phyloP scores from a whole-genome alignment of 2,113 vertebrate genomes.

The Barnardius zonarius region DNA sequence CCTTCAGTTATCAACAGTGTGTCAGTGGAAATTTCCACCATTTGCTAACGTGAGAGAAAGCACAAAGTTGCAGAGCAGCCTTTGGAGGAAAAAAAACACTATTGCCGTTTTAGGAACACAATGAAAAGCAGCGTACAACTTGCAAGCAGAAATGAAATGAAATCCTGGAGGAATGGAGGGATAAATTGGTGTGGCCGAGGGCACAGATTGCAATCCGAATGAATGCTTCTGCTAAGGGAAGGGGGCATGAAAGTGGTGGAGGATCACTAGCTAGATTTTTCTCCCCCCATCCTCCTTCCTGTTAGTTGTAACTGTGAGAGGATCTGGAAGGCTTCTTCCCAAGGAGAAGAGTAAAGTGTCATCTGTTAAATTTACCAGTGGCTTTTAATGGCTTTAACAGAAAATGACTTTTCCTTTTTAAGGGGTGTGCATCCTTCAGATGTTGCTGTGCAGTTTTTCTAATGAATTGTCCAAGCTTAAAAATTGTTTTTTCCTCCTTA shows the following conservation, averaged over 20 bases:
- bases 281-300: not conserved
- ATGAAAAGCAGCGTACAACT: not conserved
- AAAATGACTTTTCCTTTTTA: not conserved
- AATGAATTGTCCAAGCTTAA: rapidly evolving
- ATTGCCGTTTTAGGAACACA: not conserved
- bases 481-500: not conserved
- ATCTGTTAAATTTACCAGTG: not conserved
- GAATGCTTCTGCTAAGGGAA: not conserved
- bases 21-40: constrained; percentile 81
- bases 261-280: not conserved
- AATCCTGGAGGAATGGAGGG: not conserved
- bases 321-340: not conserved
- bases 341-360: not conserved
- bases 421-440: not conserved
- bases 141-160: not conserved
- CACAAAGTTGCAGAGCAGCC: constrained; percentile 36
- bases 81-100: not conserved
- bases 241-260: not conserved
- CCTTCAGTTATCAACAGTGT: constrained; percentile 61
- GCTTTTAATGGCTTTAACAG: not conserved
- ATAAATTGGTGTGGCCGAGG: not conserved
- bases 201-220: not conserved
- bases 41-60: constrained; percentile 54
- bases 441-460: not conserved
- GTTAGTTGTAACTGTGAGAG: not conserved